Evolutionary conservation across 2,113 vertebrate genomes (phyloP).

Genomic region (Cyprinodon brontotheroides): DNA sequence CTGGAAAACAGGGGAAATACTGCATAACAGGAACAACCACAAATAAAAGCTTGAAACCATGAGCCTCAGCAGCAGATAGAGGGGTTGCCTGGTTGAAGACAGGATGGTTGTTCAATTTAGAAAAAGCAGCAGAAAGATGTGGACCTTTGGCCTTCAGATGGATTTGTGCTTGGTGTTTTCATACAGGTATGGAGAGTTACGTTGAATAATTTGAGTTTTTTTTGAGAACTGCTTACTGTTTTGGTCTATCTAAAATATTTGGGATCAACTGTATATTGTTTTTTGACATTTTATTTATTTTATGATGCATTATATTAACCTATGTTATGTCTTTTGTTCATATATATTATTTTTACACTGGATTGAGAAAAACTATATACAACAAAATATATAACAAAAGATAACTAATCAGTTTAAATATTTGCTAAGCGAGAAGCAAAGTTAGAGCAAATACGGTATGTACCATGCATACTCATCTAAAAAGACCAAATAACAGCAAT

Average conservation of each 20-base stretch:
- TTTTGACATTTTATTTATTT: background rate
- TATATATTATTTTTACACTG: background rate
- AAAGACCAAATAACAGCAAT: no score
- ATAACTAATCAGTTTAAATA: no score
- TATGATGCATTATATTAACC: no score
- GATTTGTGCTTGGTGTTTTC: slow-evolving; percentile 34
- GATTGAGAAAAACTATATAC: background rate
- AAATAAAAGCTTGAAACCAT: slow-evolving; percentile 26
- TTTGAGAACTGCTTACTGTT: background rate
- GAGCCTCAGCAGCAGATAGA: background rate
- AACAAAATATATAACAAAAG: no score
- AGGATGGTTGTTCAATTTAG: background rate
- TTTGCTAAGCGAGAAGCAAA: no score
- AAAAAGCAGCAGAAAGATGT: slow-evolving; percentile 26
- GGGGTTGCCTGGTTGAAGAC: no score
- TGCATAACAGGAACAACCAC: background rate
- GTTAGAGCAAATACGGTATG: no score
- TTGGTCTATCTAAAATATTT: background rate
- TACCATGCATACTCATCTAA: no score
- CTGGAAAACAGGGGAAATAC: slow-evolving; percentile 41
- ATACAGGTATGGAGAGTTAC: slow-evolving; percentile 44
- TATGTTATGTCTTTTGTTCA: background rate
- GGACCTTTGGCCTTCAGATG: slow-evolving; percentile 33
- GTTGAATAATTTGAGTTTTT: background rate
- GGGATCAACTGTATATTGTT: background rate